phyloP scores from a whole-genome alignment of 2,888 invertebrate species.

The Polydrusus cervinus region DNA sequence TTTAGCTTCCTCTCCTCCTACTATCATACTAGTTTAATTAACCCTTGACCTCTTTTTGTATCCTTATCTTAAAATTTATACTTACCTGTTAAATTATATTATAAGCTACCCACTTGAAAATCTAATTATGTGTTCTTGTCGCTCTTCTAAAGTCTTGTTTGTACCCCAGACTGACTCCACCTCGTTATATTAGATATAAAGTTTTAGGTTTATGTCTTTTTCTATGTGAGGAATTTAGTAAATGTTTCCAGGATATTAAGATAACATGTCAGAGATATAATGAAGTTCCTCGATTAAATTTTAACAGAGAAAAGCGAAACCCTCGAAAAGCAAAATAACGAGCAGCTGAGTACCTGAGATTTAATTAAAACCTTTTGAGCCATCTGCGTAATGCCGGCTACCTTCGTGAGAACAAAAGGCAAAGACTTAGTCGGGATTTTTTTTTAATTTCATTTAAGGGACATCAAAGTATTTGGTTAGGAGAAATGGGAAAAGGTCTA shows the following conservation, averaged over 20 bases:
- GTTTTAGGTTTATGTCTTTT: constrained; percentile 19
- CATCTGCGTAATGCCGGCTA: background rate
- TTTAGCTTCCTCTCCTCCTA: no score
- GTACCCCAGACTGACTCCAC: constrained; percentile 2
- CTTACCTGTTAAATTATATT: background rate
- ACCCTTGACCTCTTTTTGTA: background rate
- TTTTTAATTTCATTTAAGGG: background rate
- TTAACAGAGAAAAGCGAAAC: constrained; percentile 6
- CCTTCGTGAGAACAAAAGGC: background rate
- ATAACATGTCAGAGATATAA: constrained; percentile 17
- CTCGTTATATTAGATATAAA: constrained; percentile 17
- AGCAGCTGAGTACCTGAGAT: constrained; percentile 17
- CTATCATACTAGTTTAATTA: background rate
- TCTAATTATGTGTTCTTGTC: constrained; percentile 8
- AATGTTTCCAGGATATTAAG: constrained; percentile 16
- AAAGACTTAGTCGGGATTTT: background rate
- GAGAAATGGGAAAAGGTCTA: background rate
- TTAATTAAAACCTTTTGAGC: constrained; percentile 27
- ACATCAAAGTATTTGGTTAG: constrained; percentile 8
- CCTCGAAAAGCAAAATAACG: constrained; percentile 14
- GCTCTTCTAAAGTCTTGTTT: background rate
- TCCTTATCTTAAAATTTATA: background rate
- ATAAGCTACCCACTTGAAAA: background rate
- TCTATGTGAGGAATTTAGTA: constrained; percentile 19
- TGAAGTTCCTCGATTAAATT: constrained; percentile 15